phyloP scores from a whole-genome alignment of 2,888 invertebrate genomes.

The Hesperia comma region DNA sequence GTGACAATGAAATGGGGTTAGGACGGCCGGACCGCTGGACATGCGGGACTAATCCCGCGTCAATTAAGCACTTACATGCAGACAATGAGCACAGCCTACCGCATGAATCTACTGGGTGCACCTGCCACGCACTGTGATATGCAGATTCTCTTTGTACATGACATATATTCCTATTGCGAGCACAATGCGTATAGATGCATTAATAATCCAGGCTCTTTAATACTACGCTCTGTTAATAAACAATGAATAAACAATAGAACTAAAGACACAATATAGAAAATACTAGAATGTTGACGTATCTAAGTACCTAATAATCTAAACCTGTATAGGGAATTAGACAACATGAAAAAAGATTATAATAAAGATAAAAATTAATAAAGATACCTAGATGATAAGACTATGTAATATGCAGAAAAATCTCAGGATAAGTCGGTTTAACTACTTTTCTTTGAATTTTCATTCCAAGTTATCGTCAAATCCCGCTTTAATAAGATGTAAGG shows the following conservation, averaged over 20 bases:
- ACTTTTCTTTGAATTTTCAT: background rate
- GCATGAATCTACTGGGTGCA: slow-evolving; percentile 63
- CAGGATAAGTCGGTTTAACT: slow-evolving; percentile 44
- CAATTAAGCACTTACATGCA: slow-evolving; percentile 64
- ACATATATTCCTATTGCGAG: slow-evolving; percentile 25
- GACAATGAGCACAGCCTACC: slow-evolving; percentile 68
- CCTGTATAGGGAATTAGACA: too few relatives aligned
- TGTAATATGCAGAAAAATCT: background rate
- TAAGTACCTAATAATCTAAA: too few relatives aligned
- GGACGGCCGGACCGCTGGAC: slow-evolving; percentile 1
- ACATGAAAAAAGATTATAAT: too few relatives aligned
- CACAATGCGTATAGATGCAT: slow-evolving; percentile 12
- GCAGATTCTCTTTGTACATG: slow-evolving; percentile 66
- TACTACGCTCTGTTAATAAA: background rate
- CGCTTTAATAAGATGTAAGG: slow-evolving; percentile 38
- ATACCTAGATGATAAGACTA: too few relatives aligned
- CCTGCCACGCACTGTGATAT: slow-evolving; percentile 64
- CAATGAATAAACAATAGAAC: background rate
- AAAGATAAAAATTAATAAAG: too few relatives aligned
- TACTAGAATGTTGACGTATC: too few relatives aligned
- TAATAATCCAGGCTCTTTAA: slow-evolving; percentile 22
- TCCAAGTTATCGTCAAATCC: background rate
- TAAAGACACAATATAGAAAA: too few relatives aligned
- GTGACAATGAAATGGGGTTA: slow-evolving; percentile 23
- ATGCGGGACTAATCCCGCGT: slow-evolving; percentile 45